Conservation (phyloP, 92 coral and sea anemone genomes). For the Virgularia gustaviana region DNA sequence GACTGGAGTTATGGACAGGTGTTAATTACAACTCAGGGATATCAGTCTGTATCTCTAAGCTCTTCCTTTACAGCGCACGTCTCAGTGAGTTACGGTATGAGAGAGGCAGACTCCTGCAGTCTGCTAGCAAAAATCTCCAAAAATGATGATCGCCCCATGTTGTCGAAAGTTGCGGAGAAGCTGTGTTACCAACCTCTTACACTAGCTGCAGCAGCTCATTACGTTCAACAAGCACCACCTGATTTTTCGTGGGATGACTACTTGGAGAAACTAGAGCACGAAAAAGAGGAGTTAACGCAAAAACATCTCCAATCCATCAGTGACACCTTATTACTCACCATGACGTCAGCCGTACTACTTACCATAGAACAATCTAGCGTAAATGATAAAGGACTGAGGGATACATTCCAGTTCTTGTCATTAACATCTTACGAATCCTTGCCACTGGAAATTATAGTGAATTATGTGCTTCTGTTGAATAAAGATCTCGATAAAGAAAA, state of each 20-base stretch:
- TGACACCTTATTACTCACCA: slow-evolving; percentile 11
- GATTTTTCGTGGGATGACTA: no score
- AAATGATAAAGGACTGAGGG: no score
- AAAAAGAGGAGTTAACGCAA: slow-evolving; percentile 27
- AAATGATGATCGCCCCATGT: background rate
- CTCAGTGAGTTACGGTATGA: slow-evolving; percentile 29
- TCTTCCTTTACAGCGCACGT: slow-evolving; percentile 9
- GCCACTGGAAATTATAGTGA: slow-evolving; percentile 7
- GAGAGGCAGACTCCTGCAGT: background rate
- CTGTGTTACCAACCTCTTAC: no score
- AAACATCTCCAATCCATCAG: background rate
- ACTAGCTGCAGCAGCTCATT: no score
- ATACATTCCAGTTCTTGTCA: no score
- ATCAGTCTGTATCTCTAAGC: slow-evolving; percentile 7
- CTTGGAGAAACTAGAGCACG: no score
- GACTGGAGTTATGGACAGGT: no score
- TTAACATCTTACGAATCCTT: slow-evolving; percentile 10
- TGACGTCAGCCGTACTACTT: slow-evolving; percentile 53
- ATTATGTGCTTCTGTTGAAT: slow-evolving; percentile 15
- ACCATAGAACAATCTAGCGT: no score
- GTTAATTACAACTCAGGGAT: slow-evolving; percentile 38
- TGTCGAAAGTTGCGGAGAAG: slow-evolving; percentile 4
- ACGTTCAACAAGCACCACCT: no score
- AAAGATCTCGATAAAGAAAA: slow-evolving; percentile 33
- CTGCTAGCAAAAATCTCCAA: slow-evolving; percentile 10